phyloP scores from a whole-genome alignment of 2,113 vertebrate species.

The Leuciscus idus region DNA sequence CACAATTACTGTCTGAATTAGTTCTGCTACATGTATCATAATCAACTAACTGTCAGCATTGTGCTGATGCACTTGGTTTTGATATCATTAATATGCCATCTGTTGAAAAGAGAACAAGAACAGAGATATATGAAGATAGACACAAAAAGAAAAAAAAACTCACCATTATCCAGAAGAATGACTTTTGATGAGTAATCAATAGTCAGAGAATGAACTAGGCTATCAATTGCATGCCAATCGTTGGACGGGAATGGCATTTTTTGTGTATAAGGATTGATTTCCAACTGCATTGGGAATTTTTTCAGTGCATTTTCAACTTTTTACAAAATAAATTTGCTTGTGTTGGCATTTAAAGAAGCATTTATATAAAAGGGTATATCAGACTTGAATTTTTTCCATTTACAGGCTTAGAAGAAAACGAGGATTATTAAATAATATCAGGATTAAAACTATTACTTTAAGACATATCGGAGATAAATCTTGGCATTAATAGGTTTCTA shows the following conservation, averaged over 20 bases:
- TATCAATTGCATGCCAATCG: conserved; percentile 2
- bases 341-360: neutral
- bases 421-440: neutral
- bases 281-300: neutral
- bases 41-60: conserved; percentile 54
- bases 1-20: conserved; percentile 53
- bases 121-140: conserved; percentile 27
- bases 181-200: conserved; percentile 45
- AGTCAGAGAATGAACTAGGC: conserved; percentile 32
- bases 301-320: neutral
- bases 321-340: neutral
- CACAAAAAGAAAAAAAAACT: conserved; percentile 9
- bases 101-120: conserved; percentile 48
- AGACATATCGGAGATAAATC: neutral
- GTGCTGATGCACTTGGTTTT: conserved; percentile 40
- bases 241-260: neutral
- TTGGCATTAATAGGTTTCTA: neutral
- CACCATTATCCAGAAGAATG: conserved; percentile 47
- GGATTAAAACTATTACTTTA: neutral
- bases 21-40: conserved; percentile 56
- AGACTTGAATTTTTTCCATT: neutral
- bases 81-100: conserved; percentile 57
- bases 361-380: neutral
- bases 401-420: neutral
- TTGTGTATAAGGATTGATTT: neutral